Evolutionary conservation across 2,888 invertebrate species (phyloP), one percentile per base, ranked within the genome.

Genomic region (Drosophila anomelani): DNA sequence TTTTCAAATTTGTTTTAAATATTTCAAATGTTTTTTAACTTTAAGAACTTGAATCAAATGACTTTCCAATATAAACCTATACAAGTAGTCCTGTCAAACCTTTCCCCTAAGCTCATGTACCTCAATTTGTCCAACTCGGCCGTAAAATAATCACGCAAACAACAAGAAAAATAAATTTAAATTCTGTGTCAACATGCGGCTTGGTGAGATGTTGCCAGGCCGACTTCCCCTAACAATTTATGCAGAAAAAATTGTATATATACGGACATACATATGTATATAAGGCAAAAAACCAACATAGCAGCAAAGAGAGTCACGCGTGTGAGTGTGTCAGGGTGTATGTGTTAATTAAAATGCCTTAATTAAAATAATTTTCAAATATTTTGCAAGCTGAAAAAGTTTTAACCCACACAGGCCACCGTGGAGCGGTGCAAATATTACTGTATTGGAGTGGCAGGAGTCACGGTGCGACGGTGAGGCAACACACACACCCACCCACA

Each of bases 271-370:
- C 20, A 20, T 32, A 12, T 47, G 4, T 26, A 26, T 7, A 51
- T 51, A 51, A 51, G 32, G 15, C 68, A 74, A 78, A 80, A 71
- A 83, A 39, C 23, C 74, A 43, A 36, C 39, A 59, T 29, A 46
- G 26, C 44, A 47, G 55, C 23, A 49, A 68, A 4, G 32, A 7
- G n/a, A 29, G 34, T 15, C 43, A 26, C 17, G 49, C 13, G 20
- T 54, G 39, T n/a, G 58, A 36, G 38, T 57, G 46, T 46, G 68
- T 43, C 29, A 73, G 69, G 67, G 74, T 79, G 78, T 75, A 41
- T 61, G 82, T 80, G 81, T 82, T 84, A 85, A 84, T 84, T 84
- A 85, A 83, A 84, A 85, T 77, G 85, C 73, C 84, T 85, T 80
- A 82, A 88, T 87, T 85, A 88, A 88, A 83, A 80, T 80, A 78